Base-by-base conservation (phyloP, 2,113 vertebrate genomes). In the Cyprinus carpio region DNA sequence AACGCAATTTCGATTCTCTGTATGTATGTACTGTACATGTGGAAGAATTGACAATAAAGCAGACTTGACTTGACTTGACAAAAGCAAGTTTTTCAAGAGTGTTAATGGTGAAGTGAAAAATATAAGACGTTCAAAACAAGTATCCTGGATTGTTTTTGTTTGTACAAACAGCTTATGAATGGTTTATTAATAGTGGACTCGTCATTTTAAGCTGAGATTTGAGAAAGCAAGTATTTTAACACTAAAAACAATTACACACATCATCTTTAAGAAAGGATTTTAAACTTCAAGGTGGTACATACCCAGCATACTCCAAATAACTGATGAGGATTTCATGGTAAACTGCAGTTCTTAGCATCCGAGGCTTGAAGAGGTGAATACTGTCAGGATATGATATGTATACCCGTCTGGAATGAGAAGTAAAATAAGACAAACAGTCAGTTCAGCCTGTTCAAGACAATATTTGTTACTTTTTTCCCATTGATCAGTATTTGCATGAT, bases 341-440 rank as follows among this genome's bases (percentile, higher is more conserved):
- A 43, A 99, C 98, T 0, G 98, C 98, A 7, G 98, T 99, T 49
- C 98, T 95, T 58, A 99, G 95, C 91, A 95, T 91, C 27, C 98
- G 95, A 34, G 98, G 98, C 88, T 95, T 96, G 95, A 99, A 99
- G 95, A 99, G 99, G 92, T 99, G 97, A 92, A 99, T 98, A 88
- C 98, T 99, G 91, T 99, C 98, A 77, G 99, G 95, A 90, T 99
- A 99, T 9, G 98, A 99, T 94, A 99, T 98, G 94, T 99, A 99
- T 80, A 99, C 98, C 90, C 98, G 97, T 90, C 98, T 99, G 87
- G 1, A 86, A 60, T 83, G 43, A 56, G 2, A 49, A 20, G 89
- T 72, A 46, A 15, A n/a, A 1, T 0, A 27, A 46, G 13, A 54
- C 2, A 29, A 54, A 16, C 1, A 54, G 79, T 27, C 4, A 20